Evolutionary conservation across 92 coral and sea anemone species (phyloP).

Genomic region (Porites evermanni): DNA sequence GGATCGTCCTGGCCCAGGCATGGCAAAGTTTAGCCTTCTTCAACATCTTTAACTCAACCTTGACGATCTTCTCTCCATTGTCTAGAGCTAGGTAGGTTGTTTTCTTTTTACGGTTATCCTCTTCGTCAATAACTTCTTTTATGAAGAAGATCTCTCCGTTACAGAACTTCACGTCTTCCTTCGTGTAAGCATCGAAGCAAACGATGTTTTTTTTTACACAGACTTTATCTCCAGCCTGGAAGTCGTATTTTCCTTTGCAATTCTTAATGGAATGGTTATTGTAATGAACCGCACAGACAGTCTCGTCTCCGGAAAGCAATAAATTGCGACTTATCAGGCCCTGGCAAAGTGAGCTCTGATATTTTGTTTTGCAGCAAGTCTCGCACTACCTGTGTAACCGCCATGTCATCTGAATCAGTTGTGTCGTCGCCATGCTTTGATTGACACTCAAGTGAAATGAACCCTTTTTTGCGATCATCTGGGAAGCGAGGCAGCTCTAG

Average conservation of each 20-base stretch:
- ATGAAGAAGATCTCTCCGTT: constrained; percentile 64
- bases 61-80: constrained; percentile 29
- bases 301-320: constrained; percentile 51
- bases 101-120: constrained; percentile 19
- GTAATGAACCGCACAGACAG: constrained; percentile 46
- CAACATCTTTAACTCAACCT: constrained; percentile 40
- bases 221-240: constrained; percentile 52
- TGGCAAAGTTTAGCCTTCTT: constrained; percentile 46
- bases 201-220: constrained; percentile 41
- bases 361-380: constrained; percentile 11
- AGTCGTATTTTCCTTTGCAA: constrained; percentile 34
- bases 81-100: constrained; percentile 34
- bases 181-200: constrained; percentile 27
- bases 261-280: constrained; percentile 39
- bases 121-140: constrained; percentile 13
- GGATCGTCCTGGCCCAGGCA: constrained; percentile 68
- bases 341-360: constrained; percentile 2
- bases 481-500: constrained; percentile 31
- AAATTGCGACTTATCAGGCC: constrained; percentile 42
- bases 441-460: constrained; percentile 13
- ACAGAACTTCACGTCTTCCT: constrained; percentile 33
- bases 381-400: constrained; percentile 19
- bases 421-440: not conserved
- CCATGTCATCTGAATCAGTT: constrained; percentile 2
- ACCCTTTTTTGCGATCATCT: constrained; percentile 6